Evolutionary conservation across 1,140 invertebrate genomes (phyloP), one percentile per base, ranked within the genome.

Genomic region (Camponotus pennsylvanicus): DNA sequence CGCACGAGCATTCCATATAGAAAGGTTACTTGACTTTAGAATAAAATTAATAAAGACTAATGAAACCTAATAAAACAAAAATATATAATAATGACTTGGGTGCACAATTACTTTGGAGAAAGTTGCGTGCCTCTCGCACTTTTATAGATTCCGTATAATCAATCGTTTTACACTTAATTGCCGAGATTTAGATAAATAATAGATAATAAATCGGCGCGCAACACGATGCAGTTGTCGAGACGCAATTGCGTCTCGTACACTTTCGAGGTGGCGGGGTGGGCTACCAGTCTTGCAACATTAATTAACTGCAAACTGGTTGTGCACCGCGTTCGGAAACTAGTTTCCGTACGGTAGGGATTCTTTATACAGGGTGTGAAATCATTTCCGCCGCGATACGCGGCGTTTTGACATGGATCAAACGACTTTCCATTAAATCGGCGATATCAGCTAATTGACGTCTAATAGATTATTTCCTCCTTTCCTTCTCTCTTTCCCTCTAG

Each of bases 241-340:
- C 18, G 32, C 88, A 86, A 86, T n/a, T 37, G 15, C 18, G 73
- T 9, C 11, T 34, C 59, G 32, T n/a, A 32, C 27, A 73, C 34
- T 63, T 89, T 37, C 77, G 64, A 77, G 78, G 70, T 49, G 75
- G 67, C 42, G 37, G 37, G 66, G 18, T 11, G 13, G 73, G 57
- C 78, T 90, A 85, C 86, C 70, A 67, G 88, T 90, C 71, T 90
- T 59, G 76, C 89, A 63, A 75, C 88, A 89, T 90, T 90, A 90
- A 90, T 90, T 89, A 90, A 90, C 80, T 77, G 76, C 70, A 85
- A 90, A 90, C 89, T 90, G 88, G 89, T 90, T 89, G 66, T 15
- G n/a, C 37, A 15, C 85, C 66, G 57, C 63, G 70, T 40, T 67
- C 64, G 42, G 40, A 45, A 82, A 85, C 89, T 90, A 89, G 88